phyloP scores from a whole-genome alignment of 2,888 invertebrate genomes.

The Syrista parreyssii region DNA sequence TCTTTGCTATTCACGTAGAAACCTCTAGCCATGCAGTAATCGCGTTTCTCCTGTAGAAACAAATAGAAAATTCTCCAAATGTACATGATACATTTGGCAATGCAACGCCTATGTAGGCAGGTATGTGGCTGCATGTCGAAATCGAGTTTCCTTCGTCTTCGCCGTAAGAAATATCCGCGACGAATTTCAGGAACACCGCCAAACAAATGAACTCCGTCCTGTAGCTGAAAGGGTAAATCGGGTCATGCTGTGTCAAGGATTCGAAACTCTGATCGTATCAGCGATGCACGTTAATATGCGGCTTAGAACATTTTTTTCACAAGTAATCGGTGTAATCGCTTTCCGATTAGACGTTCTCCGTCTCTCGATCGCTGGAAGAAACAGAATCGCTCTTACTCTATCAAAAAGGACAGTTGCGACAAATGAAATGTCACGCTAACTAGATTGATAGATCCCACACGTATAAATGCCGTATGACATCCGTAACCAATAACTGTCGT shows the following conservation, averaged over 20 bases:
- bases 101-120: background rate
- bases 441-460: background rate
- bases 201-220: background rate
- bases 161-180: background rate
- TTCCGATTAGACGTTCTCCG: background rate
- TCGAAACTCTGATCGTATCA: no score
- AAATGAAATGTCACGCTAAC: background rate
- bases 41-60: background rate
- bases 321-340: background rate
- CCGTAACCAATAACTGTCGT: background rate
- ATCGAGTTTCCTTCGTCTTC: background rate
- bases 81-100: background rate
- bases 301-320: no score
- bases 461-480: background rate
- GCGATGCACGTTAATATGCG: no score
- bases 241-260: background rate
- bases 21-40: background rate
- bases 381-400: background rate
- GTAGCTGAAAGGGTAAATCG: background rate
- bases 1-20: background rate
- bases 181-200: background rate
- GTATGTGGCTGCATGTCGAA: background rate
- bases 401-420: background rate
- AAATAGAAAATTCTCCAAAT: background rate
- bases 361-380: background rate